Evolutionary conservation across 2,888 invertebrate species (phyloP).

Genomic region (Coleophora deauratella): DNA sequence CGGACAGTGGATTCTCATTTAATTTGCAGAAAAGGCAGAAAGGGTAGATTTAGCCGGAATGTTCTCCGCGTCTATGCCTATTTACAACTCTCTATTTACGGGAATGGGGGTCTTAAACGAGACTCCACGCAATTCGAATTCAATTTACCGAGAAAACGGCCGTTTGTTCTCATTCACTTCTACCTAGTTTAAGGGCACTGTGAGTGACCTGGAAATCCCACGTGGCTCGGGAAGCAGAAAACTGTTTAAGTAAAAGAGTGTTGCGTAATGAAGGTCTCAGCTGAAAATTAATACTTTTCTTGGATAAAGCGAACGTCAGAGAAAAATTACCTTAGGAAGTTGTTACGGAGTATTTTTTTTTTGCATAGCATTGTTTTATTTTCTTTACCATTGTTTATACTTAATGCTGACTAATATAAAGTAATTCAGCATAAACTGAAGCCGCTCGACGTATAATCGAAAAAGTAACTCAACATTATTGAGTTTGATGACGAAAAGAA

Average conservation of each 20-base stretch:
- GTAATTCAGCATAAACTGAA: too few relatives aligned
- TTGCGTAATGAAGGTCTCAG: background rate
- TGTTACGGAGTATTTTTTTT: too few relatives aligned
- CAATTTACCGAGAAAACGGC: conserved; percentile 64
- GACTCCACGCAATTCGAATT: conserved; percentile 56
- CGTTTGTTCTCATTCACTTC: conserved; percentile 52
- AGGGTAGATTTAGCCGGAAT: conserved; percentile 55
- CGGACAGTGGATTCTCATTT: conserved; percentile 39
- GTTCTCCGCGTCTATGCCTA: conserved; percentile 54
- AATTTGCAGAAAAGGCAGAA: conserved; percentile 61
- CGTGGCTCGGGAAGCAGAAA: background rate
- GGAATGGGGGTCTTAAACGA: conserved; percentile 34
- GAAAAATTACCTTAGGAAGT: background rate
- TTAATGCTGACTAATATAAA: too few relatives aligned
- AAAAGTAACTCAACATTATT: too few relatives aligned
- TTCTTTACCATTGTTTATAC: too few relatives aligned
- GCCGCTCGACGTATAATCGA: too few relatives aligned
- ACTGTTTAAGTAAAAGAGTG: background rate
- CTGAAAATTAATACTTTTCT: background rate
- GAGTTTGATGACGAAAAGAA: too few relatives aligned
- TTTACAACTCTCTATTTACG: conserved; percentile 62
- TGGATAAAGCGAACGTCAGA: background rate
- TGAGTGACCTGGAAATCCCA: background rate
- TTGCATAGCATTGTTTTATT: too few relatives aligned
- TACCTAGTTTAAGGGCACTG: conserved; percentile 33